Conservation (phyloP, 2,797 vertebrate species). For the Eidolon dupreanum region DNA sequence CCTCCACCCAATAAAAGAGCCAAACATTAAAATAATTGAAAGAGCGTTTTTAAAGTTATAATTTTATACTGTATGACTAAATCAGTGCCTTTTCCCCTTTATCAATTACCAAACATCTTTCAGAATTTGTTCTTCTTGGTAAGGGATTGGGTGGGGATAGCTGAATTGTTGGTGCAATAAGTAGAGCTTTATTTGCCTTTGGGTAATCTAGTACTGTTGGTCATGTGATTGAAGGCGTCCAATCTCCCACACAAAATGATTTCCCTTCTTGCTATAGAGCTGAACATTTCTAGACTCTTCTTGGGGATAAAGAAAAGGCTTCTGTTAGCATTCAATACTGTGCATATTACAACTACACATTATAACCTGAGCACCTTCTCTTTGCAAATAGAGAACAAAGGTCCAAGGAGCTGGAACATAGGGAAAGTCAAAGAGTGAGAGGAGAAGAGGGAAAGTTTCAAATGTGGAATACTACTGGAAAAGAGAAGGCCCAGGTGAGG, state of each 20-base stretch:
- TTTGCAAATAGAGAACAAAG: background rate
- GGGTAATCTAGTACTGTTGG: background rate
- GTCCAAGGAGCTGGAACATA: background rate
- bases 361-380: background rate
- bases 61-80: background rate
- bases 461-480: background rate
- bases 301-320: background rate
- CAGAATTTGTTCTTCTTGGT: constrained; percentile 3
- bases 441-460: background rate
- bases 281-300: background rate
- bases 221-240: background rate
- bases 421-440: background rate
- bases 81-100: background rate
- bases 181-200: background rate
- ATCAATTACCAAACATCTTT: background rate
- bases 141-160: background rate
- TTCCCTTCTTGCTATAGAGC: background rate
- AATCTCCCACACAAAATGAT: background rate
- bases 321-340: background rate
- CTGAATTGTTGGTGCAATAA: background rate
- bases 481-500: background rate
- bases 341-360: background rate
- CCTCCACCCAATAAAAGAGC: background rate
- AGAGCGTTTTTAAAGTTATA: background rate
- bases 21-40: constrained; percentile 39